Percentiles rank a stretch among this genome's conserved stretches.
Conservation (phyloP, 2,888 invertebrate species). For the Agrotis puta region DNA sequence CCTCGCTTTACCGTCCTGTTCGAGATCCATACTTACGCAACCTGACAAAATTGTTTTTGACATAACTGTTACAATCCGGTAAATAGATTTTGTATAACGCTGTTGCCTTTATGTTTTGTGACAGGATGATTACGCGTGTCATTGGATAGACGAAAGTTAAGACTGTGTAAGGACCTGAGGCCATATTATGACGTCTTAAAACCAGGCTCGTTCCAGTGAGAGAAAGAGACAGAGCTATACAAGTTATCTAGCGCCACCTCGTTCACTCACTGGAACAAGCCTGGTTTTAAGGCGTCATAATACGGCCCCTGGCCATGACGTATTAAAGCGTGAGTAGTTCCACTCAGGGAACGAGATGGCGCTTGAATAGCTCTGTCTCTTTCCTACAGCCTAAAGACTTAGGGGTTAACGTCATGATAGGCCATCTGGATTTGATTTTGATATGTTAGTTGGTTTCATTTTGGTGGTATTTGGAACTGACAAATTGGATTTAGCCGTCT, state of each 20-base stretch:
- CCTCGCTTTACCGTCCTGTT: conserved; percentile 78
- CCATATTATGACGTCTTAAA: too few species aligned
- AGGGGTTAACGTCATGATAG: too few species aligned
- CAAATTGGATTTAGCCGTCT: rapidly evolving
- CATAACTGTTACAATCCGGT: conserved; percentile 58
- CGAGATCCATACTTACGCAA: conserved; percentile 71
- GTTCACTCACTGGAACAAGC: too few species aligned
- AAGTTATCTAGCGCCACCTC: too few species aligned
- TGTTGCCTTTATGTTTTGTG: conserved; percentile 48
- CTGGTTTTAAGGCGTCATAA: too few species aligned
- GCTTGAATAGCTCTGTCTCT: too few species aligned
- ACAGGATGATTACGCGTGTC: conserved; percentile 45
- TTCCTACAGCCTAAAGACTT: too few species aligned
- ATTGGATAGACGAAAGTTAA: background rate
- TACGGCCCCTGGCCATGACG: too few species aligned
- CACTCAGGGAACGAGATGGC: too few species aligned
- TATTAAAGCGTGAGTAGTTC: too few species aligned
- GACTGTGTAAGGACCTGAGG: conserved; percentile 1
- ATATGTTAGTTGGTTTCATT: background rate
- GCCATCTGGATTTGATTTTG: background rate
- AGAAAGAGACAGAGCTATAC: too few species aligned
- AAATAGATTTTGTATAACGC: conserved; percentile 62
- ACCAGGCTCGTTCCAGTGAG: too few species aligned
- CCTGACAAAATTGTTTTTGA: conserved; percentile 74
- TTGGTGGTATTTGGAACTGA: background rate